phyloP scores from a whole-genome alignment of 2,888 invertebrate genomes.

The Andrena dorsata region DNA sequence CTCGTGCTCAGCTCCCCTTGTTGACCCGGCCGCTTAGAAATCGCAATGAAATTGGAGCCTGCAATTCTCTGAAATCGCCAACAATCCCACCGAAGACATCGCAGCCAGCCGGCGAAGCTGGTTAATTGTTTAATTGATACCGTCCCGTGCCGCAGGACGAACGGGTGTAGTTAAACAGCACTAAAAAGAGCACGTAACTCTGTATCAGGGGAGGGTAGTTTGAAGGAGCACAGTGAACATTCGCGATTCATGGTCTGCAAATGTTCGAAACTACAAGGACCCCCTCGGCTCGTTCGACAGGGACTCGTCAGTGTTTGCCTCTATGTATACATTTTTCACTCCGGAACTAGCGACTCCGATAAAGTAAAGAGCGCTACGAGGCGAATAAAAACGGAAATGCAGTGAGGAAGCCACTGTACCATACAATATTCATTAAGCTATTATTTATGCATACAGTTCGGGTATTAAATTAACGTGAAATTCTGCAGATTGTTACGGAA shows the following conservation, averaged over 20 bases:
- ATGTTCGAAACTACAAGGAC: constrained; percentile 23
- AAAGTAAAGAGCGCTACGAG: not conserved
- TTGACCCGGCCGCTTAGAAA: not conserved
- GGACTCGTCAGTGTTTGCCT: constrained; percentile 44
- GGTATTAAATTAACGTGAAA: not conserved
- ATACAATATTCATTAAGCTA: not conserved
- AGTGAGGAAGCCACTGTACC: not conserved
- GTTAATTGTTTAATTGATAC: constrained; percentile 38
- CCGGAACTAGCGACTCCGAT: constrained; percentile 10
- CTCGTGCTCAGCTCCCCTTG: no score
- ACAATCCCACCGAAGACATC: not conserved
- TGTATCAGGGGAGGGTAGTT: not conserved
- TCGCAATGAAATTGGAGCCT: not conserved
- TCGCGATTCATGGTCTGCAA: constrained; percentile 43
- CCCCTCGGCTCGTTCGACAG: constrained; percentile 36
- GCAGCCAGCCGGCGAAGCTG: not conserved
- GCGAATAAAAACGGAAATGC: not conserved
- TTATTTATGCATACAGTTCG: not conserved
- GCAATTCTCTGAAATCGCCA: not conserved
- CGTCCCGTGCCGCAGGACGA: not conserved
- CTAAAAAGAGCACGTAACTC: not conserved
- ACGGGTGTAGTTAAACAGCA: constrained; percentile 19
- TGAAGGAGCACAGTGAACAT: constrained; percentile 17
- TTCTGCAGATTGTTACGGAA: not conserved
- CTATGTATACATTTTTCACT: constrained; percentile 42